Conservation (phyloP, 1,140 invertebrate genomes). For the Cyclargus thomasi region DNA sequence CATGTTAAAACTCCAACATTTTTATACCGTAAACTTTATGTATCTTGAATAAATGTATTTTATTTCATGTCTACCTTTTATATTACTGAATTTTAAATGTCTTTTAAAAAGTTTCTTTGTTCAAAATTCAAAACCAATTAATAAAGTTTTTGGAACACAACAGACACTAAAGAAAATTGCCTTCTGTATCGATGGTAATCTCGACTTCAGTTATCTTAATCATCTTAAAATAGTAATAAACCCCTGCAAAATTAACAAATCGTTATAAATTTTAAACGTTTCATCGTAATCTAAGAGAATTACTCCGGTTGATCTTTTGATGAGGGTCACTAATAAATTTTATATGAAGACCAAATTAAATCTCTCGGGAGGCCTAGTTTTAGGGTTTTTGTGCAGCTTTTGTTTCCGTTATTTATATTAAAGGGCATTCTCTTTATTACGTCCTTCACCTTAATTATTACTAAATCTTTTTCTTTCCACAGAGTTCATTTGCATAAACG, state of each 20-base stretch:
- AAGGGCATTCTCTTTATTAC: not conserved
- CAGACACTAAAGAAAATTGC: too few relatives aligned
- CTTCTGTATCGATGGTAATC: too few relatives aligned
- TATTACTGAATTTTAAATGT: not conserved
- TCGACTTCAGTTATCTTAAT: too few relatives aligned
- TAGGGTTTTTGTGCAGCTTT: not conserved
- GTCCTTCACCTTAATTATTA: too few relatives aligned
- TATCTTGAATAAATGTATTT: too few relatives aligned
- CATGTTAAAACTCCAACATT: not conserved
- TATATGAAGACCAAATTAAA: slow-evolving; percentile 11
- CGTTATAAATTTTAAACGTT: not conserved
- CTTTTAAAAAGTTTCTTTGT: not conserved
- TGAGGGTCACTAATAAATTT: slow-evolving; percentile 6
- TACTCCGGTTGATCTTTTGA: not conserved
- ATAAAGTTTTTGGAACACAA: not conserved
- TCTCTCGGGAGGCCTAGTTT: slow-evolving; percentile 8
- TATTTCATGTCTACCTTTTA: not conserved
- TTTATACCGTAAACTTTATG: not conserved
- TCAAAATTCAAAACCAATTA: not conserved
- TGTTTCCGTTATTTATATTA: slow-evolving; percentile 2
- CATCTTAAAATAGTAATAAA: not conserved
- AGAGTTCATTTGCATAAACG: too few relatives aligned
- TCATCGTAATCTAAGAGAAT: not conserved
- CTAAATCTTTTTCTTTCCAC: too few relatives aligned
- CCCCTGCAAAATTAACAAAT: not conserved